Base-by-base conservation (phyloP, 1,140 invertebrate genomes). In the Chymomyza costata region DNA sequence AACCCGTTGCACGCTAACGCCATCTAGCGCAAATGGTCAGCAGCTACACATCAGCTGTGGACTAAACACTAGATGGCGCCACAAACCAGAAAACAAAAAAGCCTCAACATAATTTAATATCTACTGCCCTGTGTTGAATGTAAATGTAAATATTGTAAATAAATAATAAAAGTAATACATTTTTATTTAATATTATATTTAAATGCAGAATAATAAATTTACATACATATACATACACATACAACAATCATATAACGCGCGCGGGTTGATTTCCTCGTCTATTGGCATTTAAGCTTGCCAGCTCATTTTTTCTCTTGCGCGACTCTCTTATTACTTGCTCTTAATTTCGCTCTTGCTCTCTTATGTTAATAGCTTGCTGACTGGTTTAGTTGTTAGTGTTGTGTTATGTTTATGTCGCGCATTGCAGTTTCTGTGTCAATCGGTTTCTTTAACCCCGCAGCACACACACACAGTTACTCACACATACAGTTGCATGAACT, bases 381-480 rank as follows among this genome's bases (percentile, higher is more conserved):
- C 31, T 25, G 34, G 30, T 18, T 40, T 50, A 21, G 40, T 19
- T 37, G 17, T 25, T 40, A 47, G 13, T 55, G 41, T 18, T 55
- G 37, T 25, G 31, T 47, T 52, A 58, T 49, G 55, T 55, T 78
- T 64, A 49, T 69, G 21, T 8, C 8, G 21, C 21, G 21, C 21
- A 65, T 46, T 65, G 67, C 64, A 62, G 57, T 83, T 82, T 84
- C 66, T 84, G 82, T 84, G 82, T 80, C 82, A 84, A 84, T 82
- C 78, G 66, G 82, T 82, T 84, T 76, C 82, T 84, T 84, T 84
- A 84, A 84, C 82, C 82, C 82, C 82, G 56, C 61, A 50, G 3
- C 21, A 41, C 49, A 51, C 18, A 21, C 35, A 37, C 25, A 39
- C 15, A 48, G 16, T 15, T 18, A 46, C n/a, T n/a, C n/a, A n/a